These are phyloP conservation scores for Nematostella vectensis DNA, from an alignment of 92 coral and sea anemone species.

Conservation along the genomic window DNA sequence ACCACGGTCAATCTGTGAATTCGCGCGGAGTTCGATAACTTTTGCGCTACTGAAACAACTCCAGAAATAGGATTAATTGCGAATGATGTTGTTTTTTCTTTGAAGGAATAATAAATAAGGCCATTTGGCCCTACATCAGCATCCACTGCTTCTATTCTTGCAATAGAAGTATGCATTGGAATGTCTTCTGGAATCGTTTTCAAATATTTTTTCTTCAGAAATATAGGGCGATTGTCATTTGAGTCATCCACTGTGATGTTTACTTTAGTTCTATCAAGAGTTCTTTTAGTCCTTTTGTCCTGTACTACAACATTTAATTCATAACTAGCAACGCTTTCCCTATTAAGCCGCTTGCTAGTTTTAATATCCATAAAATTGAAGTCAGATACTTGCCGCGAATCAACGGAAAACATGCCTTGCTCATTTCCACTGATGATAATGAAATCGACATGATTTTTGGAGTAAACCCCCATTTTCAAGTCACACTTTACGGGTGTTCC, in stretches of 20 bases:
- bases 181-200: conserved; percentile 63
- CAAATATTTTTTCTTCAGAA: conserved; percentile 30
- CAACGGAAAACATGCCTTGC: conserved; percentile 37
- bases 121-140: conserved; percentile 75
- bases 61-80: conserved; percentile 80
- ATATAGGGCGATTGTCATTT: conserved; percentile 70
- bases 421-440: conserved; percentile 49
- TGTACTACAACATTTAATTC: conserved; percentile 59
- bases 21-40: conserved; percentile 38
- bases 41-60: conserved; percentile 60
- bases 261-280: conserved; percentile 66
- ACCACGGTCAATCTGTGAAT: conserved; percentile 38
- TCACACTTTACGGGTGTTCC: conserved; percentile 65
- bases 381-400: conserved; percentile 58
- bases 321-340: conserved; percentile 54
- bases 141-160: conserved; percentile 61
- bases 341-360: conserved; percentile 47
- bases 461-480: conserved; percentile 90
- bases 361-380: conserved; percentile 68
- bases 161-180: conserved; percentile 69
- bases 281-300: conserved; percentile 38
- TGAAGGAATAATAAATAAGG: conserved; percentile 74
- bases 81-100: conserved; percentile 47
- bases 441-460: conserved; percentile 40
- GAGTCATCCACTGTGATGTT: conserved; percentile 62